Percentiles rank a stretch among this genome's conserved stretches.
phyloP scores from a whole-genome alignment of 2,113 vertebrate genomes.

The Aphyosemion australe region DNA sequence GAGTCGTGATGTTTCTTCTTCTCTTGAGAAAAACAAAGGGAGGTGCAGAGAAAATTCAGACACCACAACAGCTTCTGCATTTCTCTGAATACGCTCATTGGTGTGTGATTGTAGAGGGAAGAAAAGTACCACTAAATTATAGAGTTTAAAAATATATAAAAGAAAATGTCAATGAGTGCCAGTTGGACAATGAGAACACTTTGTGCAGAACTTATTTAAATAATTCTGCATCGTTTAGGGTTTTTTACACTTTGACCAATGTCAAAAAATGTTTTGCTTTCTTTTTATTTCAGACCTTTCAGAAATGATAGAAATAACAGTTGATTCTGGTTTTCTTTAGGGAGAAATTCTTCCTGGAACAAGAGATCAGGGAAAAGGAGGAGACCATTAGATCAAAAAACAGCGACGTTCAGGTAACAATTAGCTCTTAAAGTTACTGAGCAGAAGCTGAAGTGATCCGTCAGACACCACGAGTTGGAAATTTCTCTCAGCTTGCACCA shows the following conservation, averaged over 20 bases:
- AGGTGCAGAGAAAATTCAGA: constrained; percentile 20
- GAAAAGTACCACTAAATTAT: too few relatives aligned
- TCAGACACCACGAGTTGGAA: not conserved
- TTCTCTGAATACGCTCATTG: too few relatives aligned
- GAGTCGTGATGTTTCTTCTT: constrained; percentile 56
- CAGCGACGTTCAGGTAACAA: constrained; percentile 88
- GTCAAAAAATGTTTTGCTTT: constrained; percentile 1
- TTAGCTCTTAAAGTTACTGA: not conserved
- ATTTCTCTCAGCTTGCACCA: not conserved
- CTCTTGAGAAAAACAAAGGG: constrained; percentile 23
- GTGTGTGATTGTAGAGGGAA: not conserved
- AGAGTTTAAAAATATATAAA: too few relatives aligned
- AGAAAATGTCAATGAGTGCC: too few relatives aligned
- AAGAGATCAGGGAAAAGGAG: constrained; percentile 92
- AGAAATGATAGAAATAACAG: too few relatives aligned
- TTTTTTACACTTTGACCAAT: not conserved
- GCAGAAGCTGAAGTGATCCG: not conserved
- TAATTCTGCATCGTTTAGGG: too few relatives aligned
- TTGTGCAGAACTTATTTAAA: too few relatives aligned
- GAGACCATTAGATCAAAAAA: constrained; percentile 88
- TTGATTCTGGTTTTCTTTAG: constrained; percentile 62
- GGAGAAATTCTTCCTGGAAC: constrained; percentile 91
- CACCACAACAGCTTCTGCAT: not conserved
- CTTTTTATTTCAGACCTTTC: not conserved
- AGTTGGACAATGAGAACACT: too few relatives aligned